Evolutionary conservation across 2,797 vertebrate species (phyloP).

Genomic region (Peromyscus aztecus): DNA sequence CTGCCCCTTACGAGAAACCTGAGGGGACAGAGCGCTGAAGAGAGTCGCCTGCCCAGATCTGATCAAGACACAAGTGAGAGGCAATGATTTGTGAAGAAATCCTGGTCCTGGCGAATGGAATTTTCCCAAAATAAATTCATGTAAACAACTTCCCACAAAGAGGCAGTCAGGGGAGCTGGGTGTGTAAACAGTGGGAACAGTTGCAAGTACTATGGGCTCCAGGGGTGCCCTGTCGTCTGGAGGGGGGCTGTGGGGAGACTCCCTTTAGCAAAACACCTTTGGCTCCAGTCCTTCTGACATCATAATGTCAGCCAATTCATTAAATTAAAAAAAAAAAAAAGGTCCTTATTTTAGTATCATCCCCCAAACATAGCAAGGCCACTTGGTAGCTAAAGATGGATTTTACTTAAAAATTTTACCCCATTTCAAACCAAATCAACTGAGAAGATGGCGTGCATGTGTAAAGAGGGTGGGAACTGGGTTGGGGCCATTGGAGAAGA

Average conservation of each 20-base stretch:
- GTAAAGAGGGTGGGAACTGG: neutral
- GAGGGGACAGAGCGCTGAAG: constrained; percentile 87
- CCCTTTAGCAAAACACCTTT: constrained; percentile 93
- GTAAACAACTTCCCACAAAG: constrained; percentile 97
- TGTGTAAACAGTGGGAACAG: constrained; percentile 96
- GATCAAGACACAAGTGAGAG: constrained; percentile 96
- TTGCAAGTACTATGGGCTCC: constrained; percentile 94
- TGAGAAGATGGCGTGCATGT: constrained; percentile 50
- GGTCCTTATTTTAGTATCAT: constrained; percentile 83
- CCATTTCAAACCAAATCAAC: constrained; percentile 64
- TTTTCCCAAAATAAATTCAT: constrained; percentile 99
- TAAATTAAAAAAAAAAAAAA: constrained; percentile 74
- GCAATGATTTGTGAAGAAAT: constrained; percentile 96
- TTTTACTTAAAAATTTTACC: constrained; percentile 74
- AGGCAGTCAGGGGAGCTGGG: constrained; percentile 94
- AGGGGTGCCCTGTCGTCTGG: constrained; percentile 91
- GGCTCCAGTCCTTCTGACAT: constrained; percentile 93
- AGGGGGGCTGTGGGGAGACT: constrained; percentile 90
- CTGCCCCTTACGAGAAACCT: constrained; percentile 75
- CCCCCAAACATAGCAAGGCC: constrained; percentile 69
- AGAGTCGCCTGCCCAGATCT: constrained; percentile 92
- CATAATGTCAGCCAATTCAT: constrained; percentile 88
- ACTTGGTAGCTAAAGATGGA: constrained; percentile 72
- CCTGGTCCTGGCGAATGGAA: constrained; percentile 94
- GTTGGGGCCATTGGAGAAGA: neutral